Evolutionary conservation across 2,888 invertebrate species (phyloP).

Genomic region (Leptinotarsa tumamoca): DNA sequence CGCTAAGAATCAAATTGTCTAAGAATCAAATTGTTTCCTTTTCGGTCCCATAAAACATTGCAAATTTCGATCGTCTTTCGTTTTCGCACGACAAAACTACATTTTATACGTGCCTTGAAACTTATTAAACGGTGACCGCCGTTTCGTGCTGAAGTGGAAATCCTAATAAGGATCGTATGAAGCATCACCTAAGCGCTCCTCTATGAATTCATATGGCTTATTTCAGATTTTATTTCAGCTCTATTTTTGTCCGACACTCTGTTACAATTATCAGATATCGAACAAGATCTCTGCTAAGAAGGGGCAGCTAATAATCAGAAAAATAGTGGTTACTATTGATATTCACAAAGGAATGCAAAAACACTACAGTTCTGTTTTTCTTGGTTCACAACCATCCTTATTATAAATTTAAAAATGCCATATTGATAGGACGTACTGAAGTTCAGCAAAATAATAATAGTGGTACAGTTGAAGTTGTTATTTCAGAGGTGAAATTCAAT

Average conservation of each 20-base stretch:
- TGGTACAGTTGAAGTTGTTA: too few species aligned
- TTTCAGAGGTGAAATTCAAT: too few species aligned
- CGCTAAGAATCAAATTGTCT: too few species aligned
- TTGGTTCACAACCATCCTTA: too few species aligned
- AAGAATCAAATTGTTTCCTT: background rate
- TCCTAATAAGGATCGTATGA: slow-evolving; percentile 4
- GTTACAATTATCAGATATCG: background rate
- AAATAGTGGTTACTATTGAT: too few species aligned
- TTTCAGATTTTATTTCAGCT: background rate
- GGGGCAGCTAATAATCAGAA: too few species aligned
- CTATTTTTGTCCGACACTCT: background rate
- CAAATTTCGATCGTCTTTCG: background rate
- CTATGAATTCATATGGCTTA: slow-evolving; percentile 3
- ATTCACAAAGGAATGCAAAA: too few species aligned
- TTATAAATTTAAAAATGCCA: too few species aligned
- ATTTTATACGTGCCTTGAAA: slow-evolving; percentile 8
- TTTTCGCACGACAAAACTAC: slow-evolving; percentile 5
- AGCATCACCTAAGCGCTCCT: background rate
- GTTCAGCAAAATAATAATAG: too few species aligned
- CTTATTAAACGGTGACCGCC: background rate
- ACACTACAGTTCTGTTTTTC: too few species aligned
- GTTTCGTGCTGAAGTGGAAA: slow-evolving; percentile 5
- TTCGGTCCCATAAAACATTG: slow-evolving; percentile 10
- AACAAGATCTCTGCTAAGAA: too few species aligned
- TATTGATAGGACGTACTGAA: too few species aligned